Conservation (phyloP, 2,797 vertebrate species). For the Antrozous pallidus region DNA sequence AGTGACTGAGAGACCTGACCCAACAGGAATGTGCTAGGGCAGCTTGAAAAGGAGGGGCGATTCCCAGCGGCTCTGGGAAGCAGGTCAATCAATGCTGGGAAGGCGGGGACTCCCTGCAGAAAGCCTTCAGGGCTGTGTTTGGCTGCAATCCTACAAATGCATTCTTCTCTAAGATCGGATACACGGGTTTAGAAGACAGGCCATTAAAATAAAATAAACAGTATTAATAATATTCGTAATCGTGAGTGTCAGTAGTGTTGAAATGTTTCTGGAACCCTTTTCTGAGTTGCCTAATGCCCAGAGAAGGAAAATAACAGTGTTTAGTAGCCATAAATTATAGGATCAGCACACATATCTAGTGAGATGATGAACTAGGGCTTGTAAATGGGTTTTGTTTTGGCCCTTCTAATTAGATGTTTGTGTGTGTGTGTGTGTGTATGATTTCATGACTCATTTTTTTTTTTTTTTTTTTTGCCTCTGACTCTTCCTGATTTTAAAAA, state of each 20-base stretch:
- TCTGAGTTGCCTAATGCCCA: conserved; percentile 48
- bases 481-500: not conserved
- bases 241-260: conserved; percentile 39
- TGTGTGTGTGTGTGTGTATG: not conserved
- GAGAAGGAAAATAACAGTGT: conserved; percentile 61
- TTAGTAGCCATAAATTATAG: conserved; percentile 67
- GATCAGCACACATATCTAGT: conserved; percentile 21
- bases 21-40: not conserved
- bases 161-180: not conserved
- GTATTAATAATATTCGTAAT: conserved; percentile 56
- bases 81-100: not conserved
- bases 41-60: not conserved
- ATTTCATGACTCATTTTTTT: not conserved
- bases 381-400: conserved; percentile 42
- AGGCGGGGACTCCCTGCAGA: not conserved
- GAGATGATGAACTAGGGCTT: conserved; percentile 35
- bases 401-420: conserved; percentile 39
- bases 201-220: conserved; percentile 27
- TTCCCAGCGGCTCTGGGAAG: not conserved
- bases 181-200: not conserved
- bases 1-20: not conserved
- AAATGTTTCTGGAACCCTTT: conserved; percentile 55
- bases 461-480: not conserved
- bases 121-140: not conserved
- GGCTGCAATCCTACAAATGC: not conserved